Conservation (phyloP, 2,888 invertebrate genomes). For the Clusia tigrina region DNA sequence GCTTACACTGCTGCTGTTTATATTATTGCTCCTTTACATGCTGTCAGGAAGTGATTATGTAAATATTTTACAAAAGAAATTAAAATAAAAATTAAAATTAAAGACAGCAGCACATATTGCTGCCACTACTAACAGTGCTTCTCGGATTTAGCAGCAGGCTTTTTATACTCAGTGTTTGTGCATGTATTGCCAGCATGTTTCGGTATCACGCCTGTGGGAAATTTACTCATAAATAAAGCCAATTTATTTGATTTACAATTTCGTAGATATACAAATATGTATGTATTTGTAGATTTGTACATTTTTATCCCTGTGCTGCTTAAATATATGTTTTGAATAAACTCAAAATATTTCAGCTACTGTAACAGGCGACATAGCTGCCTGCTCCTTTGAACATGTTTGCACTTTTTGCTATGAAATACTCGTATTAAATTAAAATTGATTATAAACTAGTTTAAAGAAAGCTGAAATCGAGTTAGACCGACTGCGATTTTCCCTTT, state of each 20-base stretch:
- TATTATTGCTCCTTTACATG: slow-evolving; percentile 33
- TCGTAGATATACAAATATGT: not conserved
- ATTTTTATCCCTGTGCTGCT: no score
- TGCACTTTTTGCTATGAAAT: no score
- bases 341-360: no score
- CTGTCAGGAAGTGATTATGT: slow-evolving; percentile 61
- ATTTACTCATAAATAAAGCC: slow-evolving; percentile 57
- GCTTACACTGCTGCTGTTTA: slow-evolving; percentile 16
- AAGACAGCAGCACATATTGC: slow-evolving; percentile 50
- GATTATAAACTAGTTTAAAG: no score
- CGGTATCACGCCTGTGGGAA: slow-evolving; percentile 47
- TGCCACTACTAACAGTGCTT: slow-evolving; percentile 35
- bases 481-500: no score
- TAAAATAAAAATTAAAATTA: slow-evolving; percentile 61
- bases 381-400: no score
- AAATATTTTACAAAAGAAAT: slow-evolving; percentile 61
- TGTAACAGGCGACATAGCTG: no score
- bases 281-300: not conserved
- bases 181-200: not conserved
- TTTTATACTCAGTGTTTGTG: not conserved
- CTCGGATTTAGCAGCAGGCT: slow-evolving; percentile 34
- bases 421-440: no score
- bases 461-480: no score
- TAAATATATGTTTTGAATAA: no score
- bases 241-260: slow-evolving; percentile 55